These are phyloP conservation scores for Hemistola chrysoprasaria DNA, from an alignment of 2,888 invertebrate genomes.

Conservation along the genomic window DNA sequence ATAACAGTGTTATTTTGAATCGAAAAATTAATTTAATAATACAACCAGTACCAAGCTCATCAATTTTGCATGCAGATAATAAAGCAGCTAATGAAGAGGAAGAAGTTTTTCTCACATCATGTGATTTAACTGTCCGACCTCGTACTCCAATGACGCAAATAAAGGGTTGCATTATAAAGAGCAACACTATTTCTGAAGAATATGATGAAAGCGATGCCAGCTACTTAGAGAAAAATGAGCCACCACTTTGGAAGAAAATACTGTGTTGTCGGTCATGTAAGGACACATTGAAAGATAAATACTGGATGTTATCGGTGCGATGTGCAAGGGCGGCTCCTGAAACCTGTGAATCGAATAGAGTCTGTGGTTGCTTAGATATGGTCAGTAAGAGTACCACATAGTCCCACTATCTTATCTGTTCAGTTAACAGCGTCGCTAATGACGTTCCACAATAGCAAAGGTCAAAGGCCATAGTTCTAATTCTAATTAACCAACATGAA, in stretches of 20 bases:
- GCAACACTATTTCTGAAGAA: constrained; percentile 38
- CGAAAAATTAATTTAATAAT: constrained; percentile 2
- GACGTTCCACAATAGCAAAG: no score
- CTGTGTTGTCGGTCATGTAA: constrained; percentile 49
- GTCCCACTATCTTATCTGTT: no score
- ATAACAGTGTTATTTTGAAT: constrained; percentile 63
- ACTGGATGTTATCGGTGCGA: constrained; percentile 67
- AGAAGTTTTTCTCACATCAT: constrained; percentile 57
- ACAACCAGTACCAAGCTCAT: constrained; percentile 4
- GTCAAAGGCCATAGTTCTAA: no score
- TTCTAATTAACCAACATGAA: no score
- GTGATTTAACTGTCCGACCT: constrained; percentile 53
- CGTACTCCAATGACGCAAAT: constrained; percentile 37
- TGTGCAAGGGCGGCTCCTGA: constrained; percentile 54
- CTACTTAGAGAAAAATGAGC: constrained; percentile 16
- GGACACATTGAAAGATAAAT: constrained; percentile 38
- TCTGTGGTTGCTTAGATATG: constrained; percentile 55
- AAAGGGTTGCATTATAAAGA: constrained; percentile 57
- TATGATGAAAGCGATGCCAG: constrained; percentile 20
- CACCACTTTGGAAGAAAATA: constrained; percentile 48
- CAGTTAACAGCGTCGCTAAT: no score
- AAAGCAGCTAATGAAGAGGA: constrained; percentile 47
- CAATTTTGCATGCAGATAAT: constrained; percentile 43
- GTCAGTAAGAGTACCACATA: constrained; percentile 42
- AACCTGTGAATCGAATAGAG: constrained; percentile 41